phyloP scores from a whole-genome alignment of 2,797 vertebrate genomes.

The Tapirus indicus region DNA sequence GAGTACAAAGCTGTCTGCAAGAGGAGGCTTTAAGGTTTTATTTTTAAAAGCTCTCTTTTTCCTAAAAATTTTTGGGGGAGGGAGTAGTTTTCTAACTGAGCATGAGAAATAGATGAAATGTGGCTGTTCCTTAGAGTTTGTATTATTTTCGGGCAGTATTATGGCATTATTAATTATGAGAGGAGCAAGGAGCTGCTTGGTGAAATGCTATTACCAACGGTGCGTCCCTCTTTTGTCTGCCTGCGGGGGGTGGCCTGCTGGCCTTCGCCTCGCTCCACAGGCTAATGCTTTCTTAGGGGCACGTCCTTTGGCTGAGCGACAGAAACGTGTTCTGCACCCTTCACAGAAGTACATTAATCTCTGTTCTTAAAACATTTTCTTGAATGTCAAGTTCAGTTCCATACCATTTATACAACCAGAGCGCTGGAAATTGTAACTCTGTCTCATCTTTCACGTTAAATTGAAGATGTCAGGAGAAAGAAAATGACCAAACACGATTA shows the following conservation, averaged over 20 bases:
- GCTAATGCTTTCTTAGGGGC: slow-evolving; percentile 53
- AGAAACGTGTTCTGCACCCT: slow-evolving; percentile 45
- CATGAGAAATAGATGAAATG: background rate
- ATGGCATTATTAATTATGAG: slow-evolving; percentile 41
- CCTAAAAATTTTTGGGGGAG: background rate
- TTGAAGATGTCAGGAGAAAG: background rate
- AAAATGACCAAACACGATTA: background rate
- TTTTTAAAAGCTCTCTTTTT: slow-evolving; percentile 48
- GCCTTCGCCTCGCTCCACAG: background rate
- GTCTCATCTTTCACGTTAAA: slow-evolving; percentile 38
- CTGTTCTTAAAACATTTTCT: slow-evolving; percentile 60
- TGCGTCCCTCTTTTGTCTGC: background rate
- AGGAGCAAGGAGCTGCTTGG: background rate
- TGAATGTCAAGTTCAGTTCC: slow-evolving; percentile 47
- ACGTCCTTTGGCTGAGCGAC: slow-evolving; percentile 48
- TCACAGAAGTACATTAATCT: slow-evolving; percentile 58
- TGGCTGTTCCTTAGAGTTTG: background rate
- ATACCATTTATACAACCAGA: slow-evolving; percentile 3
- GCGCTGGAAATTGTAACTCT: background rate
- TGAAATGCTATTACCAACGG: background rate
- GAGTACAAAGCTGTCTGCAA: slow-evolving; percentile 56
- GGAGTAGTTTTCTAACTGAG: background rate
- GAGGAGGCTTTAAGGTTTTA: slow-evolving; percentile 17
- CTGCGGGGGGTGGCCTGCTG: background rate
- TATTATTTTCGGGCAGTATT: slow-evolving; percentile 41